These are phyloP conservation scores for Hemitrygon akajei DNA, from an alignment of 2,797 vertebrate species.

Conservation along the genomic window DNA sequence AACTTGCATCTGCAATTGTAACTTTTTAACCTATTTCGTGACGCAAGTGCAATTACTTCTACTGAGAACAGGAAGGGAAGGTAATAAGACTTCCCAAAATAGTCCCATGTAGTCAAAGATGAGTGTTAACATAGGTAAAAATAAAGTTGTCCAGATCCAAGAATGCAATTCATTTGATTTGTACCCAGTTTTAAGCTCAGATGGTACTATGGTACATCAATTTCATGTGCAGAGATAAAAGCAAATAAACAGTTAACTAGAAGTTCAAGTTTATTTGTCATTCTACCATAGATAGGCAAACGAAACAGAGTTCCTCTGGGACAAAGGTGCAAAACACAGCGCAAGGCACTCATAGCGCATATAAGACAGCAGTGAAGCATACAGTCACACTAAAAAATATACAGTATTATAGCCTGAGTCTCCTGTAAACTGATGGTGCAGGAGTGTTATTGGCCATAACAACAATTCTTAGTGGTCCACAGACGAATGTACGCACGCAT, in stretches of 20 bases:
- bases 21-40: neutral
- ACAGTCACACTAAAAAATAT: too few species aligned
- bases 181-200: neutral
- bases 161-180: neutral
- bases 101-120: neutral
- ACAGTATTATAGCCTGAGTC: too few species aligned
- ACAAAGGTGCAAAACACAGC: too few species aligned
- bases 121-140: neutral
- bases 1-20: neutral
- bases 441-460: too few species aligned
- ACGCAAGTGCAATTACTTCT: neutral
- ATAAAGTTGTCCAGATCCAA: neutral
- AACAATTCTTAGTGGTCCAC: too few species aligned
- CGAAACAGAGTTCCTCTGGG: too few species aligned
- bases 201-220: neutral
- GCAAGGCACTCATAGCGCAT: too few species aligned
- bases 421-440: too few species aligned
- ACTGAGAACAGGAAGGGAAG: neutral
- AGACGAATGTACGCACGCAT: too few species aligned
- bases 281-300: too few species aligned
- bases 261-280: too few species aligned
- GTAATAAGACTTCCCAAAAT: neutral
- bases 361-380: too few species aligned
- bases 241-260: neutral
- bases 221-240: neutral